Evolutionary conservation across 1,140 invertebrate genomes (phyloP), one percentile per base, ranked within the genome.

Genomic region (Tetramorium simillimum): DNA sequence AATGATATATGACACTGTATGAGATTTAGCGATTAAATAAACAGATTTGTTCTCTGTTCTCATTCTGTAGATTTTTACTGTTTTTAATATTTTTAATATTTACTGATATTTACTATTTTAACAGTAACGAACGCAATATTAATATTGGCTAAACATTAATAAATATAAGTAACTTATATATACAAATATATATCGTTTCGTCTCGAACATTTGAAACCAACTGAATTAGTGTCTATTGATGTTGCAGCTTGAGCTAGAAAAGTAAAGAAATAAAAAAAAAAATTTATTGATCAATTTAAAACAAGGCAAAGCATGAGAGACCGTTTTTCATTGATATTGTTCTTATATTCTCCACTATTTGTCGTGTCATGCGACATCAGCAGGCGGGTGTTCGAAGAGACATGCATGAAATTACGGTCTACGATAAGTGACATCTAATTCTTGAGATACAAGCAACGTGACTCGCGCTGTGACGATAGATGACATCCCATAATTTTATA

Each of bases 401-500:
- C 9, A 4, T 1, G 33, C 21, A 40, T 12, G 14, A 40, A 81
- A 53, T 81, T 81, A 14, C 14, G 6, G 16, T 56, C 9, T 10
- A 40, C 12, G 33, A 40, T 7, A 69, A 70, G 18, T 18, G 67
- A n/a, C 2, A 6, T 12, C n/a, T 24, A 69, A 33, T 69, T 69
- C 21, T 40, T 0, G n/a, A 28, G 33, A 81, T 46, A 49, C 18
- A n/a, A 37, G 14, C 24, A 51, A 65, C 12, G 7, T 16, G 12
- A 51, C 7, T 18, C 7, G 1, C 4, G 3, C 53, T 16, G 7
- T 12, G 24, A 21, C 16, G 21, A 16, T 72, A 33, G 16, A 16
- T 73, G 67, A 73, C 51, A 82, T 33, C 24, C 63, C 6, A 14
- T 46, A 82, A 82, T 82, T 72, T 82, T 58, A 16, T 4, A 60